Evolutionary conservation across 2,113 vertebrate genomes (phyloP), one percentile per base, ranked within the genome.

Genomic region (Indicator maculatus): DNA sequence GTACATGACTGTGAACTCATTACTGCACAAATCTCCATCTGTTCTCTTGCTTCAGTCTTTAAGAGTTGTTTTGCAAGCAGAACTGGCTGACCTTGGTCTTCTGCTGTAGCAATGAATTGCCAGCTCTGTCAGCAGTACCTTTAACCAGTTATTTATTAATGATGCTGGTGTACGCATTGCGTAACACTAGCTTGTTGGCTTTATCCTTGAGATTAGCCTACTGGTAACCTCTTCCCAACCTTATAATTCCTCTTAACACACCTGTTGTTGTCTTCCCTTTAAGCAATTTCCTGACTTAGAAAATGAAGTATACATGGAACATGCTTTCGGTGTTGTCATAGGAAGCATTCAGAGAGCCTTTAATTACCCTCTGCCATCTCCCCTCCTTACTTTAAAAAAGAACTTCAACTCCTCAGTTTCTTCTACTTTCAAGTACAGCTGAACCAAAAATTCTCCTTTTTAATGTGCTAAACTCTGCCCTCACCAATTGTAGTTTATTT

Each of bases 1-100:
- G 39, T 55, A 23, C 24, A 6, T 65, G 36, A 77, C 75, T 91
- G 65, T 58, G 36, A 89, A 66, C 18, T 76, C 33, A 31, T 61
- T 92, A 53, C 45, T 80, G n/a, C 50, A 26, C 24, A 73, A 53
- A 82, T 87, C 24, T 70, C 16, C 12, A 3, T 78, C 47, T 87
- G 27, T 74, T 89, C 31, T 50, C 13, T 91, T 80, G 44, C 86
- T 83, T 91, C 75, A 88, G 47, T 44, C 65, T 45, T 86, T 5
- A 77, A 56, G 47, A 24, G 85, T 50, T 64, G 87, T 89, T 91
- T 63, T 83, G 64, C 88, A 73, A 75, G 90, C 30, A 88, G 24
- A 93, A 83, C 93, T 89, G 90, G 88, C 65, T 83, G 56, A 31
- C 60, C 92, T 85, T 93, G 93, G 73, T 91, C 18, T 73, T 79